phyloP scores from a whole-genome alignment of 1,140 invertebrate genomes.

The Druon quercuslanigerum region DNA sequence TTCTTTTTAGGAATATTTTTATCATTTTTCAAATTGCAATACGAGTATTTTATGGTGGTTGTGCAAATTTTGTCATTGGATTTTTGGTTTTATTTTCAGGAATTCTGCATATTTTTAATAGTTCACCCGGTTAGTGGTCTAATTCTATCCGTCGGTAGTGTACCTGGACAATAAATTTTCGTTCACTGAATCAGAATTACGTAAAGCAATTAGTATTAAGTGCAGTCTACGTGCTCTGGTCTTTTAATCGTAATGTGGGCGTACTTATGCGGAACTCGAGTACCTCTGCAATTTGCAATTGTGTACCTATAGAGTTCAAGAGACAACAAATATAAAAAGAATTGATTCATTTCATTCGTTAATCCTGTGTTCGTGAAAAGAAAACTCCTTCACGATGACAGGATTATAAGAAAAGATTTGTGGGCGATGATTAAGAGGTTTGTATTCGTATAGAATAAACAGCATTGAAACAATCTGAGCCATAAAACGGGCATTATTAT shows the following conservation, averaged over 20 bases:
- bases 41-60: too few relatives aligned
- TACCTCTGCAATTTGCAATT: slow-evolving; percentile 37
- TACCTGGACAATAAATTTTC: slow-evolving; percentile 47
- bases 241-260: slow-evolving; percentile 46
- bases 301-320: neutral
- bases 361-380: slow-evolving; percentile 1
- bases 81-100: too few relatives aligned
- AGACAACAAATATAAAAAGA: neutral
- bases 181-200: slow-evolving; percentile 35
- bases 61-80: too few relatives aligned
- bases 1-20: too few relatives aligned
- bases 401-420: slow-evolving; percentile 24
- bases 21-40: too few relatives aligned
- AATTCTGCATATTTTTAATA: too few relatives aligned
- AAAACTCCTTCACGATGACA: neutral
- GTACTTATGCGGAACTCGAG: slow-evolving; percentile 45
- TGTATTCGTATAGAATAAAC: neutral
- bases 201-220: slow-evolving; percentile 51
- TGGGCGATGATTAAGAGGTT: slow-evolving; percentile 24
- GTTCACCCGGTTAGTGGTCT: too few relatives aligned
- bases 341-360: slow-evolving; percentile 22
- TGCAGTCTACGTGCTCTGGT: slow-evolving; percentile 40
- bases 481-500: neutral
- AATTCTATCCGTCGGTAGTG: too few relatives aligned
- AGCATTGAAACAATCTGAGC: neutral